Base-by-base conservation (phyloP, 2,113 vertebrate genomes). In the Saimiri boliviensis region DNA sequence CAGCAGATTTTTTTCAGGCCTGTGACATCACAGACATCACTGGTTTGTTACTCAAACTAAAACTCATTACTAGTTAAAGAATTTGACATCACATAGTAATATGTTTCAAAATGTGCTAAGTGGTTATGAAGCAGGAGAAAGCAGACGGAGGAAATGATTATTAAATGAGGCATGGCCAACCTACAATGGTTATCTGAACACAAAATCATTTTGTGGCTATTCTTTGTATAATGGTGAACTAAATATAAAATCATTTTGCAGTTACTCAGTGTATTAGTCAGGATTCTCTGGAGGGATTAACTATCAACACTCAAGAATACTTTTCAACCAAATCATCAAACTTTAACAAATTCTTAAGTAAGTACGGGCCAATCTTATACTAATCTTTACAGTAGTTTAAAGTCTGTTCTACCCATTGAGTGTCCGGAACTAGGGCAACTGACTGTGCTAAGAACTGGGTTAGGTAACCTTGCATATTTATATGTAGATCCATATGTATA, bases 51-150 rank as follows among this genome's bases (percentile, higher is more conserved):
- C 27, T 80, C 20, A 71, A 92, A 91, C 66, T 76, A 86, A 58
- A 27, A 40, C 21, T 87, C 42, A 45, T 66, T 90, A 81, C 97
- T 97, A 92, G 74, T 97, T 94, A 97, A 97, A 96, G 79, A 93
- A 76, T 93, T 93, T 85, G 74, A 80, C 45, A 93, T 88, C 56
- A 37, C 70, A 93, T 17, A 70, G 45, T 81, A 95, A 92, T 47
- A 79, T 42, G 60, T 77, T 91, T 93, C 35, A 90, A 95, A 95
- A 96, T 37, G 91, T 68, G 52, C 63, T 68, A 85, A 81, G 83
- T 49, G 74, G 42, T 9, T 58, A 95, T 37, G 49, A 93, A 95
- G 37, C 17, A 66, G 58, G 70, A 86, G 76, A 93, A 80, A 89
- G 25, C 13, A 83, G 82, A 93, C 52, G 95, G 86, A 96, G 88